A percentile compares a stretch with the other conserved stretches of the same genome.
Evolutionary conservation across 1,140 invertebrate genomes (phyloP).

Genomic region (Eubasilissa regina): DNA sequence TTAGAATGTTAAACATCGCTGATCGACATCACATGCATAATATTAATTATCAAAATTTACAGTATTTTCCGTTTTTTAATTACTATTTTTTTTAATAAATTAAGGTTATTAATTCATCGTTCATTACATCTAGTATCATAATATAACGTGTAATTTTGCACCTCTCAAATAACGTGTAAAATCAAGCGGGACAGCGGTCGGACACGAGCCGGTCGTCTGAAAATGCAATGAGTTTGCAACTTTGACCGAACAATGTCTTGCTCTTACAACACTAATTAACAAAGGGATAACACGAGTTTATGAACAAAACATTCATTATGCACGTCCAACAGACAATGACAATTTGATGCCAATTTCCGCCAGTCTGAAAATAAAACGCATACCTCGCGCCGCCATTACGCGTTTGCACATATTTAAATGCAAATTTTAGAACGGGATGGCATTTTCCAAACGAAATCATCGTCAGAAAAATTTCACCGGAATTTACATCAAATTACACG

Average conservation of each 20-base stretch:
- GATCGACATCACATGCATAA: too few relatives aligned
- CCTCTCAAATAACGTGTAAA: too few relatives aligned
- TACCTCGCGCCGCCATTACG: neutral
- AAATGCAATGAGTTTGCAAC: slow-evolving; percentile 23
- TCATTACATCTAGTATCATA: too few relatives aligned
- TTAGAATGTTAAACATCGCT: too few relatives aligned
- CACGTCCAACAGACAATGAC: neutral
- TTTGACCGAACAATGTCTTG: slow-evolving; percentile 10
- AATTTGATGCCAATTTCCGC: neutral
- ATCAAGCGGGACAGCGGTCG: neutral
- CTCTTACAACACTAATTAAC: slow-evolving; percentile 17
- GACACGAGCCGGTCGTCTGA: slow-evolving; percentile 6
- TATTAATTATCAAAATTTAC: too few relatives aligned
- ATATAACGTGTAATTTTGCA: too few relatives aligned
- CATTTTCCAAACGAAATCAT: too few relatives aligned
- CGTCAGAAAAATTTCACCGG: neutral
- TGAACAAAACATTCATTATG: slow-evolving; percentile 9
- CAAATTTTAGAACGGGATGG: neutral
- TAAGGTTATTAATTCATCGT: too few relatives aligned
- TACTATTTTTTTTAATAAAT: too few relatives aligned
- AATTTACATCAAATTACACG: too few relatives aligned
- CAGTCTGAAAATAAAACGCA: neutral
- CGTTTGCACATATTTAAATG: neutral
- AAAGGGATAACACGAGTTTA: slow-evolving; percentile 15
- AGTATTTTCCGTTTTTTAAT: too few relatives aligned